Evolutionary conservation across 2,888 invertebrate species (phyloP).

Genomic region (Polyommatus icarus): DNA sequence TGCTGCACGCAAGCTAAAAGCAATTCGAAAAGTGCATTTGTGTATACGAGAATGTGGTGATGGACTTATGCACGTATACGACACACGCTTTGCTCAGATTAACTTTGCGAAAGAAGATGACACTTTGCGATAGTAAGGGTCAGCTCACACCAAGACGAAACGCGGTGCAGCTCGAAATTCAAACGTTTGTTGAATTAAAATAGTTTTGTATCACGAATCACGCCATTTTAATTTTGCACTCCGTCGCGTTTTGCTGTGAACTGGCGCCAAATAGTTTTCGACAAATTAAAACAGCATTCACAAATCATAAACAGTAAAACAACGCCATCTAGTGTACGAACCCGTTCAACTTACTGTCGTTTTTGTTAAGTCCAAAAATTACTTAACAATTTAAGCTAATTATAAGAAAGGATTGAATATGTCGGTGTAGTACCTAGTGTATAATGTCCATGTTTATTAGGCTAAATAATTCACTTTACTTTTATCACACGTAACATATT

Average conservation of each 20-base stretch:
- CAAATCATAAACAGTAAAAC: background rate
- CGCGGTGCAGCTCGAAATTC: no score
- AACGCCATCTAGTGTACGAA: slow-evolving; percentile 21
- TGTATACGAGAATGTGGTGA: background rate
- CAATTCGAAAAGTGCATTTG: slow-evolving; percentile 9
- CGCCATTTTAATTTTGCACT: no score
- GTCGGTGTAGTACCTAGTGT: slow-evolving; percentile 2
- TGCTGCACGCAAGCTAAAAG: slow-evolving; percentile 16
- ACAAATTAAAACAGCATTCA: background rate
- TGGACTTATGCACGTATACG: background rate
- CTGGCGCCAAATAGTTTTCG: background rate
- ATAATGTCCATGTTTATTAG: background rate
- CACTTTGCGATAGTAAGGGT: background rate
- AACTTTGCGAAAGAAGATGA: background rate
- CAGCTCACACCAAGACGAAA: background rate
- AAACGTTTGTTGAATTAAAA: no score
- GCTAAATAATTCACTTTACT: background rate
- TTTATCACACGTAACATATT: background rate
- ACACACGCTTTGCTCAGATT: background rate
- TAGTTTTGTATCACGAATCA: no score
- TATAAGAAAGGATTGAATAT: background rate
- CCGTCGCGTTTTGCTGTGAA: no score
- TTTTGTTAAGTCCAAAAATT: background rate
- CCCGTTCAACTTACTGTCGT: background rate
- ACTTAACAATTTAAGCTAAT: background rate